Base-by-base conservation (phyloP, 2,797 vertebrate species). In the Scyliorhinus canicula region DNA sequence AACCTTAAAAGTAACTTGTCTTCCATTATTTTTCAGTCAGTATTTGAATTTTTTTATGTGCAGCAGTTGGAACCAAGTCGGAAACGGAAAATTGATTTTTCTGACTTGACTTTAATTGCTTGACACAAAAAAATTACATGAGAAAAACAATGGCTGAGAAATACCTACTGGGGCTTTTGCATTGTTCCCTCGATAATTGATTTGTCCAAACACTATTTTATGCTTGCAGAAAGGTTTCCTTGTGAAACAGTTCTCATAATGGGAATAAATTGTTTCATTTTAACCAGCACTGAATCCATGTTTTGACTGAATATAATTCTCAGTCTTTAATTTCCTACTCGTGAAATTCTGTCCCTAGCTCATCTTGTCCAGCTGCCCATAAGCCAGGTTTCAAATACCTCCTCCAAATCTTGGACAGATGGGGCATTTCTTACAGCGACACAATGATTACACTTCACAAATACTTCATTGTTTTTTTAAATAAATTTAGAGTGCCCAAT, bases 81-180 rank as follows among this genome's bases (percentile, higher is more conserved):
- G 93, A 74, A 65, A 71, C 69, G 67, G 93, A 40, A 31, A 50
- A 94, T 94, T 71, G 65, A 71, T 94, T 94, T 71, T 74, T 94
- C 44, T 71, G 12, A 71, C 44, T 93, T 67, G 63, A 71, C 44
- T 50, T 67, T 94, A 69, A 69, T 74, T 71, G 93, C 26, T 21
- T 19, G 50, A 44, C 44, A 71, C 40, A 47, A 93, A 71, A 71
- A 50, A 71, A 71, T 52, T 74, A 74, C 65, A 93, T 93, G 44
- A 71, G 44, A 93, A 31, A 93, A 52, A 71, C 93, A 94, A 94
- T 35, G 6, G 65, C 55, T 50, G 28, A 5, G 44, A 93, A 50
- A 93, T 93, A 50, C 63, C 63, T 93, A 50, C 91, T 69, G 65
- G 24, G 26, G 14, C 5, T 24, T 71, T 69, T 69, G 91, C 44